Evolutionary conservation across 2,797 vertebrate genomes (phyloP), one percentile per base, ranked within the genome.

Genomic region (Pseudochaenichthys georgianus): DNA sequence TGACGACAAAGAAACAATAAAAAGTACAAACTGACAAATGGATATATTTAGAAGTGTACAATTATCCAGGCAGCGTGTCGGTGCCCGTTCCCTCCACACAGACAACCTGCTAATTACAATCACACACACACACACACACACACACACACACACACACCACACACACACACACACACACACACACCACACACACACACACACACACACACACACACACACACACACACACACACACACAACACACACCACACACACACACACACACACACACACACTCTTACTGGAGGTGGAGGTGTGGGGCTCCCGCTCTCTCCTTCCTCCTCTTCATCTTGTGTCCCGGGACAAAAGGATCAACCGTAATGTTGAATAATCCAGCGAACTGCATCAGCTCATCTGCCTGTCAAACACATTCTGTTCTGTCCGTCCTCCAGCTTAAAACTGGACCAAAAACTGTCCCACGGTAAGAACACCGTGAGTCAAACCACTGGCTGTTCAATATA

Each of bases 241-340:
- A 28, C 23, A 28, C 23, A 28, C 23, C 21, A 21, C 21, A 21
- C 21, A n/a, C 21, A 28, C 23, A 51, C 60, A 69, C 62, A 50
- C 52, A 46, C 54, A 52, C 63, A 11, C 50, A 10, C 59, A 28
- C 15, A 34, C 46, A 9, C 81, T 89, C 97, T 98, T 97, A 98
- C 97, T 97, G 96, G 83, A 98, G 96, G 80, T 93, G 96, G 51
- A 98, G 96, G 59, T 94, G 91, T 0, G 95, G 95, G 42, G 95
- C 95, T 94, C 96, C 97, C 31, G 94, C 89, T 87, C 94, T 91
- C 86, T 97, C 95, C 87, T 93, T 96, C 93, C 96, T 96, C 88
- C 95, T 94, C 92, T 97, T 97, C 96, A 97, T 97, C 63, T 64
- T 66, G 92, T 94, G 95, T 91, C 74, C 83, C 12, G 83, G 85